Evolutionary conservation across 64 coral and sea anemone genomes (phyloP).

Genomic region (Stichodactyla helianthus): DNA sequence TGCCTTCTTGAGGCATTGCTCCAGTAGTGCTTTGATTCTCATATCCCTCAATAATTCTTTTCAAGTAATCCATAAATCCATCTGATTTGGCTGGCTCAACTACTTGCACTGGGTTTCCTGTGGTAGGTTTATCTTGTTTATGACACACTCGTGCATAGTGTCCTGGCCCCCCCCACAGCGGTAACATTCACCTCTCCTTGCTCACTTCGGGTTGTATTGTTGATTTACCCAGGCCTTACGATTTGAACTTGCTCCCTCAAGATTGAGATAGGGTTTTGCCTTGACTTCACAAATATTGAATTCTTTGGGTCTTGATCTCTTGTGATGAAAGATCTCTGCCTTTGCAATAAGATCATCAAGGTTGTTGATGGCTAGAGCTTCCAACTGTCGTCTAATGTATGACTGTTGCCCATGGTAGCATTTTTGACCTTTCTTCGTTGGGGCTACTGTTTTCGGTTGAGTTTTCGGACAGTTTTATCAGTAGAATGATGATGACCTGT

Average conservation of each 20-base stretch:
- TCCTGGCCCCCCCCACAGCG: not conserved
- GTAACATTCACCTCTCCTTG: not conserved
- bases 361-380: not conserved
- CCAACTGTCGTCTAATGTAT: not conserved
- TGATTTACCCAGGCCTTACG: not conserved
- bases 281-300: not conserved
- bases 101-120: not conserved
- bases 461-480: too few relatives aligned
- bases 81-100: not conserved
- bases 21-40: not conserved
- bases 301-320: not conserved
- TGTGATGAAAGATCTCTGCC: constrained; percentile 8
- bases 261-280: not conserved
- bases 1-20: not conserved
- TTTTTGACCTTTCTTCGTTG: too few relatives aligned
- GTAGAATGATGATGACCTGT: too few relatives aligned
- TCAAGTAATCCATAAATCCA: constrained; percentile 4
- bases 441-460: too few relatives aligned
- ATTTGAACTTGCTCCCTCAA: not conserved
- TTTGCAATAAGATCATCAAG: constrained; percentile 5
- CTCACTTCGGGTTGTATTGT: not conserved
- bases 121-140: not conserved
- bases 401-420: too few relatives aligned
- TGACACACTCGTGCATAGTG: not conserved
- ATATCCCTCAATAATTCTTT: not conserved